These are phyloP conservation scores for Cerastis rubricosa DNA, from an alignment of 2,888 invertebrate species.

Conservation along the genomic window DNA sequence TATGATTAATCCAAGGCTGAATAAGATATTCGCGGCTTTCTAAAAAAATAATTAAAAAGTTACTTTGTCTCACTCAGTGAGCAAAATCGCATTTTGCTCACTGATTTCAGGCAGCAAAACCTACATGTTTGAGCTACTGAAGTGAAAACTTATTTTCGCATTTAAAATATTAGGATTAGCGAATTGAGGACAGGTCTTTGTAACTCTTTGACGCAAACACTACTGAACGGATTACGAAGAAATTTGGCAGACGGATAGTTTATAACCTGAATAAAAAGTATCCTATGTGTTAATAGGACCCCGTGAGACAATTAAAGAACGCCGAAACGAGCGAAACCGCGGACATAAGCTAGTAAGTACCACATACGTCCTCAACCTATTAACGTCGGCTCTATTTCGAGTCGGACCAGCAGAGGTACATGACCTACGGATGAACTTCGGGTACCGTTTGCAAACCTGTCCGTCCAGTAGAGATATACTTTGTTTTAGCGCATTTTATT, in stretches of 20 bases:
- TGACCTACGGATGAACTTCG: conserved; percentile 77
- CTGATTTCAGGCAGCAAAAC: too few species aligned
- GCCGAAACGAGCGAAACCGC: not conserved
- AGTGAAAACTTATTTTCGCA: too few species aligned
- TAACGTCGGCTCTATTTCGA: conserved; percentile 60
- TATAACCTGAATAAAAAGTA: not conserved
- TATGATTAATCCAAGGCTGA: too few species aligned
- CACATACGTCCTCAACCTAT: conserved; percentile 54
- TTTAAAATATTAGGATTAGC: too few species aligned
- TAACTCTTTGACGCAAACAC: not conserved
- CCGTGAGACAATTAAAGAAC: not conserved
- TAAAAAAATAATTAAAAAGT: too few species aligned
- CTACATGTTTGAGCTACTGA: too few species aligned
- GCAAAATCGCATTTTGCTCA: too few species aligned
- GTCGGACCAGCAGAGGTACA: conserved; percentile 71
- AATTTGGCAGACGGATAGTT: not conserved
- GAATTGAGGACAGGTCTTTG: not conserved
- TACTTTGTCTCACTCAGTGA: too few species aligned
- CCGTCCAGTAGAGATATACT: conserved; percentile 45
- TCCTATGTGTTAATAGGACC: not conserved
- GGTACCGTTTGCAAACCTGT: conserved; percentile 86
- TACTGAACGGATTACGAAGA: not conserved
- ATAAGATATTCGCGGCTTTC: too few species aligned
- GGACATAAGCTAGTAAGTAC: not conserved
- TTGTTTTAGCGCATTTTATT: conserved; percentile 56